These are phyloP conservation scores for Brachycybe producta DNA, from an alignment of 2,888 invertebrate genomes.

Conservation along the genomic window DNA sequence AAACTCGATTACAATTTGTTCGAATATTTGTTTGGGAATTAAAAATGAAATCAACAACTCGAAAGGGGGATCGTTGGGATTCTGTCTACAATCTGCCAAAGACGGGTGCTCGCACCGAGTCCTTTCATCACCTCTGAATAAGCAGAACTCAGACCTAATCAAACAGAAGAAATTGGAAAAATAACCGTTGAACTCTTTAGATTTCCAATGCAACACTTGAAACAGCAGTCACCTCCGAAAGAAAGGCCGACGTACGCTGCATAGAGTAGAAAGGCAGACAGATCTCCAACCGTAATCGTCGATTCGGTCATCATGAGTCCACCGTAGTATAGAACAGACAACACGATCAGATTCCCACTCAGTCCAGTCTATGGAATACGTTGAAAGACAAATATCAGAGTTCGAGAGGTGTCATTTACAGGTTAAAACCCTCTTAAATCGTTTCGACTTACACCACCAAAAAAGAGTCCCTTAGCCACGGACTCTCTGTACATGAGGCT, in stretches of 20 bases:
- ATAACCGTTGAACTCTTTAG: not conserved
- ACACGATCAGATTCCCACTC: constrained; percentile 75
- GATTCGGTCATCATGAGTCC: constrained; percentile 73
- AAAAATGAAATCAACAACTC: constrained; percentile 36
- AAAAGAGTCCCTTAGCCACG: constrained; percentile 74
- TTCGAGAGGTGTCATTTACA: too few relatives aligned
- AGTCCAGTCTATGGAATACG: constrained; percentile 51
- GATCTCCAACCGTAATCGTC: constrained; percentile 59
- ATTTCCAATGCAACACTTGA: constrained; percentile 13
- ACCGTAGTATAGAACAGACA: constrained; percentile 83
- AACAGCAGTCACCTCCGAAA: constrained; percentile 54
- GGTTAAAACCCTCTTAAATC: too few relatives aligned
- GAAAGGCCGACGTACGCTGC: constrained; percentile 88
- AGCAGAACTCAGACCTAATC: constrained; percentile 58
- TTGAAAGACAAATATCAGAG: not conserved
- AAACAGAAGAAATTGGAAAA: constrained; percentile 13
- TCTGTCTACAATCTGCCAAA: constrained; percentile 81
- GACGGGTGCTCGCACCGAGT: constrained; percentile 72
- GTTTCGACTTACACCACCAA: constrained; percentile 59
- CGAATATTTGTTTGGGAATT: not conserved
- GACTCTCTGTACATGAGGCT: constrained; percentile 73
- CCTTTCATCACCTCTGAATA: constrained; percentile 90
- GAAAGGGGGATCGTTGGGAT: constrained; percentile 57
- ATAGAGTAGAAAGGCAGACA: constrained; percentile 87
- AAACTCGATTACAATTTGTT: too few relatives aligned